Percentiles rank a stretch among this genome's conserved stretches.
Evolutionary conservation across 1,140 invertebrate species (phyloP).

Genomic region (Sesamia nonagrioides): DNA sequence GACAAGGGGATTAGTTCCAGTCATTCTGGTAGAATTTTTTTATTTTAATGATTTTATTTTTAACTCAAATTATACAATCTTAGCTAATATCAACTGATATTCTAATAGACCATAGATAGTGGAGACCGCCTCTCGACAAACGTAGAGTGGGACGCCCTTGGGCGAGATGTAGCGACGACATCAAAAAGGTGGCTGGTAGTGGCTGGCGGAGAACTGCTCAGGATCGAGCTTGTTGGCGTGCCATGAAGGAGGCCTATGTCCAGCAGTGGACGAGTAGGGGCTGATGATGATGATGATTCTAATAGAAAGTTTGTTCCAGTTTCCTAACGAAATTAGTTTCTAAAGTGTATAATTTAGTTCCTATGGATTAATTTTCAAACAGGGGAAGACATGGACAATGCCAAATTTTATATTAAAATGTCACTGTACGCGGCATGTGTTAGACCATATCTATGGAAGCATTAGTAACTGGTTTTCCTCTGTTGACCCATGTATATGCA

Average conservation of each 20-base stretch:
- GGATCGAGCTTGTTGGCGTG: no score
- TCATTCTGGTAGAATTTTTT: not conserved
- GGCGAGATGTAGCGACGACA: no score
- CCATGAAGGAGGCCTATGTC: no score
- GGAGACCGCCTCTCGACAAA: no score
- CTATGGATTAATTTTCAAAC: not conserved
- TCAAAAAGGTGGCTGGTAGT: no score
- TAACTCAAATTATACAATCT: constrained; percentile 1
- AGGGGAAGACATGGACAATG: not conserved
- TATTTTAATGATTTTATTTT: constrained; percentile 29
- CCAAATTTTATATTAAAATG: not conserved
- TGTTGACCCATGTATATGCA: not conserved
- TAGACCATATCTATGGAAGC: not conserved
- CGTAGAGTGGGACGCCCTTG: no score
- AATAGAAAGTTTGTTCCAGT: not conserved
- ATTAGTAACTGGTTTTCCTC: not conserved
- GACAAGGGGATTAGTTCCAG: constrained; percentile 9
- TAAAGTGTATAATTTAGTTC: not conserved
- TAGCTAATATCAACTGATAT: constrained; percentile 12
- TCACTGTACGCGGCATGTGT: not conserved
- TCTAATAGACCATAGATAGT: no score
- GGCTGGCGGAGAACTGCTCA: no score
- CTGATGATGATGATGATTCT: no score
- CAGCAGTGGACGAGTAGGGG: no score
- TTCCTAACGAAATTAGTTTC: not conserved